Evolutionary conservation across 2,888 invertebrate species (phyloP).

Genomic region (Amphipoea oculea): DNA sequence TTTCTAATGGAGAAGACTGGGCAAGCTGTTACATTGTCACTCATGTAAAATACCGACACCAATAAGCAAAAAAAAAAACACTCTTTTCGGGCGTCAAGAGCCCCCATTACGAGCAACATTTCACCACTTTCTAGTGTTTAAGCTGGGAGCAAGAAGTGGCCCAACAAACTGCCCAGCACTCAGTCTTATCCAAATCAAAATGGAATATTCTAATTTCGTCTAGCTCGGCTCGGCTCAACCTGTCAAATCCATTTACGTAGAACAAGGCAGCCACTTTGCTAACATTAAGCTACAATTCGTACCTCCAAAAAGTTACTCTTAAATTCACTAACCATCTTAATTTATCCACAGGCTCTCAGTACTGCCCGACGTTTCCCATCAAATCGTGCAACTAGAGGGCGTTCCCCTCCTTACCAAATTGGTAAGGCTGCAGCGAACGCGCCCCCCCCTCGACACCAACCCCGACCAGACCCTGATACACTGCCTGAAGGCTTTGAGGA

Average conservation of each 20-base stretch:
- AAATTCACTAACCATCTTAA: neutral
- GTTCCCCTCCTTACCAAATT: slow-evolving; percentile 92
- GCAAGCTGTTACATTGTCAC: neutral
- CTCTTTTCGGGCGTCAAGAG: neutral
- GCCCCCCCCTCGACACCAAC: slow-evolving; percentile 80
- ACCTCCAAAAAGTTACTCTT: neutral
- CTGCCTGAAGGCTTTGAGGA: slow-evolving; percentile 86
- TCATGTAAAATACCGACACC: neutral
- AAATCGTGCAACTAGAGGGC: slow-evolving; percentile 93
- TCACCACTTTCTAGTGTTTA: neutral
- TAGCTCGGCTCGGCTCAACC: neutral
- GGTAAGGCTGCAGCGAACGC: slow-evolving; percentile 90
- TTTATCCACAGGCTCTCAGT: slow-evolving; percentile 90
- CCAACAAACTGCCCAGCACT: neutral
- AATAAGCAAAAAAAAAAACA: neutral
- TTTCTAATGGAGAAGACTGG: neutral
- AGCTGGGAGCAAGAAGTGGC: neutral
- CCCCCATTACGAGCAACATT: neutral
- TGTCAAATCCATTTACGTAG: neutral
- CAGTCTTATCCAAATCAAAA: neutral
- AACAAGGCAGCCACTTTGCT: neutral
- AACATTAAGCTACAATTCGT: neutral
- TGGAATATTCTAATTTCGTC: neutral
- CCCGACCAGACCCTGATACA: slow-evolving; percentile 87
- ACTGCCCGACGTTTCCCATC: slow-evolving; percentile 92